These are phyloP conservation scores for Austrofundulus limnaeus DNA, from an alignment of 2,113 vertebrate species.

Conservation along the genomic window DNA sequence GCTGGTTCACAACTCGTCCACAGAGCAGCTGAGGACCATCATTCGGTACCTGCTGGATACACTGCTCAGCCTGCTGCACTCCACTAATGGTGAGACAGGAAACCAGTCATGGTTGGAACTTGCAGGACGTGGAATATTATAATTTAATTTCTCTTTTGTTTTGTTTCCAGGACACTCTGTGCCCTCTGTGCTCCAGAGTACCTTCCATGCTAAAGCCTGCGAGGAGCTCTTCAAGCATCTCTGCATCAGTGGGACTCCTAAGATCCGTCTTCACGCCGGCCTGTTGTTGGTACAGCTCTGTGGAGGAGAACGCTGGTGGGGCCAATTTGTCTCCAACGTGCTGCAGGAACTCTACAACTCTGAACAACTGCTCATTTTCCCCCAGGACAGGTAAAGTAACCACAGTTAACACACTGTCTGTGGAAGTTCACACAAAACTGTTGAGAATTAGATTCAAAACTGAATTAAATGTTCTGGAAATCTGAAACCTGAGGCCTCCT, in stretches of 20 bases:
- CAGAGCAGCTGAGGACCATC: conserved; percentile 95
- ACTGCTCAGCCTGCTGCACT: conserved; percentile 94
- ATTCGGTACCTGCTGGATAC: conserved; percentile 97
- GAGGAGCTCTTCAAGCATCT: conserved; percentile 98
- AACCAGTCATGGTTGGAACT: not conserved
- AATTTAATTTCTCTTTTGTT: not conserved
- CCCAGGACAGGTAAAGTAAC: conserved; percentile 89
- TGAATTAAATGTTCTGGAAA: no score
- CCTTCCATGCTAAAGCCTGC: conserved; percentile 95
- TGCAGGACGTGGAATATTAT: not conserved
- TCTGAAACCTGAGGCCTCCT: no score
- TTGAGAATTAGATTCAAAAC: no score
- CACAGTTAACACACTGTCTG: no score
- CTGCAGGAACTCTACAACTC: conserved; percentile 99
- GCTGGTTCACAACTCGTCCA: conserved; percentile 91
- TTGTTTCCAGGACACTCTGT: conserved; percentile 86
- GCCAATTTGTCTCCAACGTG: conserved; percentile 97
- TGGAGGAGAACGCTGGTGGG: conserved; percentile 98
- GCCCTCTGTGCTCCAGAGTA: conserved; percentile 93
- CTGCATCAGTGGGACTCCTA: conserved; percentile 97
- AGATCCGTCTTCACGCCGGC: conserved; percentile 94
- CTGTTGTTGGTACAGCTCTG: conserved; percentile 95
- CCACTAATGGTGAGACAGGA: conserved; percentile 88
- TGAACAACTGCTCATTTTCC: conserved; percentile 96
- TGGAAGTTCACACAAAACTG: not conserved